phyloP scores from a whole-genome alignment of 2,113 vertebrate genomes.

The Gymnorhina tibicen region DNA sequence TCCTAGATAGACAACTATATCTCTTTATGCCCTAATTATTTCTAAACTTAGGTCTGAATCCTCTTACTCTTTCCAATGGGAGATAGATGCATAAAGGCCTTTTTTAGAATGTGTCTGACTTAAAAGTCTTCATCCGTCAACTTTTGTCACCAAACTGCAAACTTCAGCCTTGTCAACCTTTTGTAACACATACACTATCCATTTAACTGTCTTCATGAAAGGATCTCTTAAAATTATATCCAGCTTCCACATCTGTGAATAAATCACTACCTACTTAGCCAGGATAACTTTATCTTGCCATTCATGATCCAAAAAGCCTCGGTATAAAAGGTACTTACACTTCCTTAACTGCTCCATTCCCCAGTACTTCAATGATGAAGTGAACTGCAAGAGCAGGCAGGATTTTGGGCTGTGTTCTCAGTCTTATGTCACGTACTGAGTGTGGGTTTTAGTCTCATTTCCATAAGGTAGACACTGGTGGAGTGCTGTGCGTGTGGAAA shows the following conservation, averaged over 20 bases:
- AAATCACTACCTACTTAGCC: not conserved
- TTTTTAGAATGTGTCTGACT: conserved; percentile 21
- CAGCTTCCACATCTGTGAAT: not conserved
- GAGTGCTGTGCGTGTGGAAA: not conserved
- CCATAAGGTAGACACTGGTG: not conserved
- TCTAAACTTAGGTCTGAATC: conserved; percentile 40
- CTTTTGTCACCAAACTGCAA: not conserved
- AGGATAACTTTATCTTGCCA: not conserved
- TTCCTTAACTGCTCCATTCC: not conserved
- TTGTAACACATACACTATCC: not conserved
- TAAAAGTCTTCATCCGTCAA: not conserved
- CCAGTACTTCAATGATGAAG: not conserved
- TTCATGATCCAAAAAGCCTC: not conserved
- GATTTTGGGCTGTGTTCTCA: not conserved
- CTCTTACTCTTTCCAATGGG: conserved; percentile 1
- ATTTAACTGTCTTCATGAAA: not conserved
- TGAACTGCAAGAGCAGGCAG: not conserved
- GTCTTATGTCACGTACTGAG: not conserved
- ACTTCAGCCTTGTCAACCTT: not conserved
- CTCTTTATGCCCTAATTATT: conserved; percentile 35
- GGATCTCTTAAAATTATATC: not conserved
- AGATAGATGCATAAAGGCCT: not conserved
- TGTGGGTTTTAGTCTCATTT: not conserved
- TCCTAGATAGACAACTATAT: conserved; percentile 4
- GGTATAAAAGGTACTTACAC: not conserved